phyloP scores from a whole-genome alignment of 1,140 invertebrate species.

The Melanaphis sacchari region DNA sequence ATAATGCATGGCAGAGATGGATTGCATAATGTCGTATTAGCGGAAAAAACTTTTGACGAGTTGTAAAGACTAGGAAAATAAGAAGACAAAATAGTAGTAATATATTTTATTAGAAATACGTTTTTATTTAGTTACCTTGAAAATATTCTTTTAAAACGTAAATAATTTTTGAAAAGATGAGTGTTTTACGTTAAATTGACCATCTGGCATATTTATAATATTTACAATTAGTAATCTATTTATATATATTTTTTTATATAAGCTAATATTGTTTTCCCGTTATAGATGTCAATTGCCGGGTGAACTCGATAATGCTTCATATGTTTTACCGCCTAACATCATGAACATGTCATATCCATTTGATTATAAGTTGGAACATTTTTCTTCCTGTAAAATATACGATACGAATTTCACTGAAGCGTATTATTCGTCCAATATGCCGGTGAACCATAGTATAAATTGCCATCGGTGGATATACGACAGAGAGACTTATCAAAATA shows the following conservation, averaged over 20 bases:
- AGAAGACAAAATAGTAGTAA: too few species aligned
- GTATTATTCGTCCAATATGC: conserved; percentile 61
- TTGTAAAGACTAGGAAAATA: too few species aligned
- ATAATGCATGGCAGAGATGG: too few species aligned
- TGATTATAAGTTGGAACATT: conserved; percentile 64
- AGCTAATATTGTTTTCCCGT: background rate
- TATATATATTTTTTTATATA: too few species aligned
- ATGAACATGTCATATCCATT: conserved; percentile 69
- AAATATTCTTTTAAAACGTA: too few species aligned
- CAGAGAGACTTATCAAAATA: conserved; percentile 68
- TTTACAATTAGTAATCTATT: too few species aligned
- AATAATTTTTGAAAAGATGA: too few species aligned
- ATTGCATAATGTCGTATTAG: too few species aligned
- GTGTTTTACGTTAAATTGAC: too few species aligned
- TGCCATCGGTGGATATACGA: conserved; percentile 73
- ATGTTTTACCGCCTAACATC: conserved; percentile 63
- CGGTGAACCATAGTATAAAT: conserved; percentile 60
- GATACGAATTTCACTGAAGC: conserved; percentile 63
- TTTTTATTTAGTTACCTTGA: too few species aligned
- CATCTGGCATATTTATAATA: background rate
- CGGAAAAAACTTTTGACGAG: too few species aligned
- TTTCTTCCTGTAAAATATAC: conserved; percentile 66
- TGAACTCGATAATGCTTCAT: conserved; percentile 68
- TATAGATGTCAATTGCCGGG: conserved; percentile 70
- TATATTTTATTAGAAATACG: too few species aligned